These are phyloP conservation scores for Rhipidura dahli DNA, from an alignment of 2,113 vertebrate species.

Conservation along the genomic window DNA sequence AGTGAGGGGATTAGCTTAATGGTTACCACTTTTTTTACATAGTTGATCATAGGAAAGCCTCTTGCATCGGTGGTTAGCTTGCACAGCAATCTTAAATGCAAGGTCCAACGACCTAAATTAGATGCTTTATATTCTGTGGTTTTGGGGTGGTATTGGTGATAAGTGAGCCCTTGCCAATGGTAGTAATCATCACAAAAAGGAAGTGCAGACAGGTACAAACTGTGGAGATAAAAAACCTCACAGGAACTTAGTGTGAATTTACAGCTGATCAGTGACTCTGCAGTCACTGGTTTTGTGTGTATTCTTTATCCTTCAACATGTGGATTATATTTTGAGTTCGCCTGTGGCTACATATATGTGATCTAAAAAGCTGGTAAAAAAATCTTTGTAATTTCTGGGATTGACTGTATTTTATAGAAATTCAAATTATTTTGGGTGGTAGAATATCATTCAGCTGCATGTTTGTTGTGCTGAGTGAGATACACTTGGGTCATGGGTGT, in stretches of 20 bases:
- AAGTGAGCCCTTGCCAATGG: not conserved
- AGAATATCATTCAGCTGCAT: not conserved
- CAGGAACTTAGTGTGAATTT: not conserved
- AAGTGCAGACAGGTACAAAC: not conserved
- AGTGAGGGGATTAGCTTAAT: not conserved
- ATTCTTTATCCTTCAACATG: not conserved
- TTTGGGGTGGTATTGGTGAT: not conserved
- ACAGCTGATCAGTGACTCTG: not conserved
- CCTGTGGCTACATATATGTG: not conserved
- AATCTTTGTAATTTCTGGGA: not conserved
- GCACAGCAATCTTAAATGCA: not conserved
- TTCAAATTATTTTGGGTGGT: not conserved
- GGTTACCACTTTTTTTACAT: not conserved
- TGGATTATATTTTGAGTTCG: not conserved
- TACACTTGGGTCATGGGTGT: not conserved
- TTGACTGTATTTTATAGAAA: not conserved
- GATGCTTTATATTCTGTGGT: not conserved
- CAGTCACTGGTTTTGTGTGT: not conserved
- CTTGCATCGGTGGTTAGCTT: not conserved
- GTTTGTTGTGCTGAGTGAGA: not conserved
- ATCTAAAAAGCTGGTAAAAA: not conserved
- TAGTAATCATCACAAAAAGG: not conserved
- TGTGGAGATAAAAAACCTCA: not conserved
- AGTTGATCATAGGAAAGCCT: not conserved
- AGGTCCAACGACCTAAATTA: not conserved